These are phyloP conservation scores for Drosophila nannoptera DNA, from an alignment of 1,140 invertebrate species.

Conservation along the genomic window DNA sequence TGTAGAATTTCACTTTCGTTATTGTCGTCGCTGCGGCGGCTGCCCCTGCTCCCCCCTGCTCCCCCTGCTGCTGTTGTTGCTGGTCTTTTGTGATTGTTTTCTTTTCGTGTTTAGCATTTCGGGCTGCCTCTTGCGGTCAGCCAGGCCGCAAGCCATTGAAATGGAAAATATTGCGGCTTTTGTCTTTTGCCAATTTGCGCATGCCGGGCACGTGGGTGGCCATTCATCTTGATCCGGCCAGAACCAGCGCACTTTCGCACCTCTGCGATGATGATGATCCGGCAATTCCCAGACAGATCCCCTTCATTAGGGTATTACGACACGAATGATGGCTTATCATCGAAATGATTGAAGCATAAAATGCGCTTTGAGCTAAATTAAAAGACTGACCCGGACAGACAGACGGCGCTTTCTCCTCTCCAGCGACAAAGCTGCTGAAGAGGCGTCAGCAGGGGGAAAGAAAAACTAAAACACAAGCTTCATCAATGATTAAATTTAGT, in stretches of 20 bases:
- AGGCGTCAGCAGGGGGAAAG: constrained; percentile 60
- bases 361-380: constrained; percentile 29
- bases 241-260: constrained; percentile 45
- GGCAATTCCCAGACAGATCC: constrained; percentile 10
- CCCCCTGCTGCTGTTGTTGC: constrained; percentile 36
- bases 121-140: constrained; percentile 51
- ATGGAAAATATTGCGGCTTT: constrained; percentile 59
- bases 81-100: constrained; percentile 60
- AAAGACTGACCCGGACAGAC: constrained; percentile 34
- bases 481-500: constrained; percentile 27
- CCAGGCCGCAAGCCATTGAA: constrained; percentile 40
- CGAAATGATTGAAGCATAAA: constrained; percentile 69
- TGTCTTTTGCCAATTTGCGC: constrained; percentile 33
- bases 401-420: constrained; percentile 26
- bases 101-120: constrained; percentile 47
- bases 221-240: constrained; percentile 20
- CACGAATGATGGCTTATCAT: constrained; percentile 57
- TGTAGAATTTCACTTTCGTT: constrained; percentile 77
- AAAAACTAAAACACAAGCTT: constrained; percentile 36
- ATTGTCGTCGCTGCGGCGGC: constrained; percentile 58
- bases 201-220: constrained; percentile 66
- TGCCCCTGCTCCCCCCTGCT: no score
- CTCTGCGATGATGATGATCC: neutral
- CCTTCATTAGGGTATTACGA: constrained; percentile 59
- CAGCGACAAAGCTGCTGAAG: constrained; percentile 39